Base-by-base conservation (phyloP, 2,113 vertebrate genomes). In the Anas platyrhynchos region DNA sequence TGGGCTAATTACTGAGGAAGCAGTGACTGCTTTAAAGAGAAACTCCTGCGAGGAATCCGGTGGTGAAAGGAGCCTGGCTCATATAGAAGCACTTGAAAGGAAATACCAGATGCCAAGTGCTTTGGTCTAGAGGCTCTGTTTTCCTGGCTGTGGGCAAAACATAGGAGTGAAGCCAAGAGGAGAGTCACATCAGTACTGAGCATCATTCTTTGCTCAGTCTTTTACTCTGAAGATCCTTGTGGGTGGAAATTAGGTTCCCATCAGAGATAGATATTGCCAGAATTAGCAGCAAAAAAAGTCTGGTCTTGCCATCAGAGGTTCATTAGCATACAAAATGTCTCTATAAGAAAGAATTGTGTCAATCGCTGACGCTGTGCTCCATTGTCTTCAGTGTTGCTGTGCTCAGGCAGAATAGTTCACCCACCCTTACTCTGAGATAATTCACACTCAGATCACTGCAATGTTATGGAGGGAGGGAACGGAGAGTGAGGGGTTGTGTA, bases 61-160 rank as follows among this genome's bases (percentile, higher is more conserved):
- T 71, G 71, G 94, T 89, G 79, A 90, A 96, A 97, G 89, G 74
- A 91, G 76, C 77, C 92, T 74, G 92, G 90, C 88, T 94, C 69
- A 77, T 72, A 81, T 20, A 95, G 85, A 92, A 91, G 67, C 55
- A 67, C 91, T 94, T 95, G 91, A 97, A 97, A 97, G 93, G 94
- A 96, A 97, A 97, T 67, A 90, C 79, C 95, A 92, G 91, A 86
- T 94, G 95, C 96, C 97, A 94, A 76, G 89, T 93, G 93, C 74
- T 89, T 97, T 94, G 77, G 87, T 97, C 89, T 96, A 82, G 87
- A 92, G 85, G 86, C 80, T 94, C 88, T 96, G 7, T 91, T 96
- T 97, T 97, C 91, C 95, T 94, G 93, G 86, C 67, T 89, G 46
- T 17, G 79, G 87, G 83, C 59, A 86, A 21, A 91, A 90, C 73